Conservation (phyloP, 2,888 invertebrate genomes). For the Pecten maximus region DNA sequence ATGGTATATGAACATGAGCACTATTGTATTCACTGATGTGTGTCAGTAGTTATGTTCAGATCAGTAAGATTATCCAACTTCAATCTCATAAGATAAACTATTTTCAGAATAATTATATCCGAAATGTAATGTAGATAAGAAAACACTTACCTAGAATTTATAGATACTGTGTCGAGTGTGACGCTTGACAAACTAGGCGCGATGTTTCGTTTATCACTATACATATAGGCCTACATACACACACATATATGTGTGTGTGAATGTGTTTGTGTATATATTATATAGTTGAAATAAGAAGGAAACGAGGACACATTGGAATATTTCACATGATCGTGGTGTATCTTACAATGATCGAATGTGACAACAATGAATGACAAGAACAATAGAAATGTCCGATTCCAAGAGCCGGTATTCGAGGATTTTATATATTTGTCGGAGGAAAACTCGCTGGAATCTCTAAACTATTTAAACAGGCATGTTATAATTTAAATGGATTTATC, state of each 20-base stretch:
- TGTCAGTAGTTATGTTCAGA: background rate
- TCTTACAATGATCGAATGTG: background rate
- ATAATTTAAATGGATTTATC: background rate
- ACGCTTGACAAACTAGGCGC: background rate
- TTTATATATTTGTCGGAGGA: background rate
- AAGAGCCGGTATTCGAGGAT: background rate
- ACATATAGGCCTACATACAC: background rate
- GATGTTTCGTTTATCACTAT: background rate
- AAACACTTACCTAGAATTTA: background rate
- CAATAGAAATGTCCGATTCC: background rate
- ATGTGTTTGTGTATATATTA: conserved; percentile 8
- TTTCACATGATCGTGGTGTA: background rate
- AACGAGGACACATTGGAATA: background rate
- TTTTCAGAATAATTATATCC: too few species aligned
- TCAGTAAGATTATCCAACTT: background rate
- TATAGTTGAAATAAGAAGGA: background rate
- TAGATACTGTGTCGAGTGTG: background rate
- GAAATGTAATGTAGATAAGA: background rate
- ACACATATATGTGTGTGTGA: background rate
- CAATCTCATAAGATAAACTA: background rate
- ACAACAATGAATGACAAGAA: background rate
- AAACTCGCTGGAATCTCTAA: background rate
- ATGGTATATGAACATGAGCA: background rate
- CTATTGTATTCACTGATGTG: background rate
- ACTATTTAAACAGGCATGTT: background rate